A percentile compares a stretch with the other conserved stretches of the same genome.
These are phyloP conservation scores for Nasonia giraulti DNA, from an alignment of 1,140 invertebrate species.

Conservation along the genomic window DNA sequence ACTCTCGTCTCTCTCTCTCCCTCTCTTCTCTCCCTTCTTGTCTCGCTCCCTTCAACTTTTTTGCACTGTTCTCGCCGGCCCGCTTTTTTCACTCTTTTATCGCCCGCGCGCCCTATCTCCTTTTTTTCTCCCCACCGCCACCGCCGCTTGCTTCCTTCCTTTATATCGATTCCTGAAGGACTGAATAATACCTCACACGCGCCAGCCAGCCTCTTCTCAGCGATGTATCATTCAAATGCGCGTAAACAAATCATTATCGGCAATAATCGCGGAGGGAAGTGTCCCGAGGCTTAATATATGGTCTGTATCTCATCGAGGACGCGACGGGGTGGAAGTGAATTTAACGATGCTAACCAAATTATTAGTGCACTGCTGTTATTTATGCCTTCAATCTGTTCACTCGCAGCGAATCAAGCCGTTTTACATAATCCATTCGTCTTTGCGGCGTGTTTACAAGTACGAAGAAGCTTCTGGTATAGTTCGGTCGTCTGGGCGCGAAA, in stretches of 20 bases:
- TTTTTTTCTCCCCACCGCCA: constrained; percentile 28
- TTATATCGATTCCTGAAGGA: constrained; percentile 24
- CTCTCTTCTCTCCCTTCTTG: constrained; percentile 39
- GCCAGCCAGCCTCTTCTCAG: background rate
- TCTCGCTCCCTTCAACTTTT: constrained; percentile 49
- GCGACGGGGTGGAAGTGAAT: background rate
- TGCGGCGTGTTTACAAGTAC: background rate
- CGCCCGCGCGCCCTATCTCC: constrained; percentile 4
- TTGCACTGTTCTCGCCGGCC: constrained; percentile 46
- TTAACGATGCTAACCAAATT: background rate
- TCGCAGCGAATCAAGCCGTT: background rate
- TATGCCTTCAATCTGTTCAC: too few species aligned
- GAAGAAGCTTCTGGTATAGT: too few species aligned
- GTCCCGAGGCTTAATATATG: constrained; percentile 12
- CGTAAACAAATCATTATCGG: constrained; percentile 29
- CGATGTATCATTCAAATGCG: constrained; percentile 3
- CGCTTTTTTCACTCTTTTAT: constrained; percentile 51
- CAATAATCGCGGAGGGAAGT: constrained; percentile 28
- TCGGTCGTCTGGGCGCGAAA: too few species aligned
- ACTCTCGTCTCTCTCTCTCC: constrained; percentile 62
- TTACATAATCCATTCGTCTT: constrained; percentile 51
- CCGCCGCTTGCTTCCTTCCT: constrained; percentile 37
- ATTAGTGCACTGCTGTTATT: background rate
- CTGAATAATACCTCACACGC: constrained; percentile 58
- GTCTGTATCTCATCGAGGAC: background rate